Base-by-base conservation (phyloP, 1,140 invertebrate species). In the Patella vulgata region DNA sequence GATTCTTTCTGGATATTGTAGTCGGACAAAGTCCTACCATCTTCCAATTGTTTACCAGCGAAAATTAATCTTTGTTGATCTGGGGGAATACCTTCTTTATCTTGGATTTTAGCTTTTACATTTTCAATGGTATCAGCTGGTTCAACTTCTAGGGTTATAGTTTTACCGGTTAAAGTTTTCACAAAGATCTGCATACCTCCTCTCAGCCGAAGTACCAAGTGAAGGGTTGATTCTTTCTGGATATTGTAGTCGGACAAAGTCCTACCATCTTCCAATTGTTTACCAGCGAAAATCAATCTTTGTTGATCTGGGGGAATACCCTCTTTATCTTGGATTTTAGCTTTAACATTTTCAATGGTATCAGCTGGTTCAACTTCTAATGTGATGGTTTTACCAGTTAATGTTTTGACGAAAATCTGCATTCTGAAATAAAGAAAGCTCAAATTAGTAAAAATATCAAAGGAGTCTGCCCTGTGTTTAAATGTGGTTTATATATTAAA, bases 301-400 rank as follows among this genome's bases (percentile, higher is more conserved):
- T 76, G 89, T 87, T 71, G 88, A 88, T 86, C 84, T 64, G 83
- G 85, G 19, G 85, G 85, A 68, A 86, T 82, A 25, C 82, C 82
- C 73, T 89, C 93, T 90, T 96, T 94, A 86, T 96, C 93, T 50
- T 77, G 75, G 42, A 77, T 75, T 53, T 77, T 77, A 39, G 75
- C 71, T 50, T 77, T 77, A 6, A 77, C 72, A 68, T 75, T 87
- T 70, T 85, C 93, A 80, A 96, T 96, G 31, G 93, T 95, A 82
- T 96, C 93, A n/a, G 91, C 93, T 0, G 91, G 89, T 80, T 96
- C 93, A 71, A 96, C 94, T 87, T 96, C 94, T 73, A 96, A 89
- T 71, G 94, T 95, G 86, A 96, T 96, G 85, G 93, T 96, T 86
- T 96, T 97, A 63, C 94, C 94, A 77, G 93, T 96, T 40, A 96